These are phyloP conservation scores for Rhineura floridana DNA, from an alignment of 2,113 vertebrate species.

Conservation along the genomic window DNA sequence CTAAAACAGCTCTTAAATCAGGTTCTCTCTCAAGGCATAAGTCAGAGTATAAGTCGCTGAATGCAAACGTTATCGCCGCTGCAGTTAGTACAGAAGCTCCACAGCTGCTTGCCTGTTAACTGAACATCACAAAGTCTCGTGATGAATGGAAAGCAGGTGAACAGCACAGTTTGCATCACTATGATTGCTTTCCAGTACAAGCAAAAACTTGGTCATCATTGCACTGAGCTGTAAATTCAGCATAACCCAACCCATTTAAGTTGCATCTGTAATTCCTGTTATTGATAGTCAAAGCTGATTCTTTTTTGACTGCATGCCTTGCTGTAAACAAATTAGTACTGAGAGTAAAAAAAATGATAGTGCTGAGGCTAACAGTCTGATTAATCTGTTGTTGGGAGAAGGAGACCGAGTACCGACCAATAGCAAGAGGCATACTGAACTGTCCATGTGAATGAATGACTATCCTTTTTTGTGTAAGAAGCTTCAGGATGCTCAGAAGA, in stretches of 20 bases:
- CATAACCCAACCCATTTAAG: neutral
- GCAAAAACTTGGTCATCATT: neutral
- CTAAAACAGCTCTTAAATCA: too few relatives aligned
- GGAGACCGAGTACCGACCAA: neutral
- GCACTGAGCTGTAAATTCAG: neutral
- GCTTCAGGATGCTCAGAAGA: neutral
- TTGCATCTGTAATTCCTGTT: neutral
- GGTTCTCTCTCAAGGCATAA: neutral
- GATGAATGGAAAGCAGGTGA: neutral
- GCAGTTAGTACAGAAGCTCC: neutral
- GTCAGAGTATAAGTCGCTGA: neutral
- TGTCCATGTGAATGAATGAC: neutral
- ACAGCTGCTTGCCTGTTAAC: neutral
- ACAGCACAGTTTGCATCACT: neutral
- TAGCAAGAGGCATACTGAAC: neutral
- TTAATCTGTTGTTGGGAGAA: neutral
- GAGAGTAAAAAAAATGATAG: neutral
- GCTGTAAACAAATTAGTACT: neutral
- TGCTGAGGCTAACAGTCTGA: neutral
- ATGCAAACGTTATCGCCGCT: neutral
- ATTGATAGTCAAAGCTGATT: slow-evolving; percentile 16
- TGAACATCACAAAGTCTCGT: neutral
- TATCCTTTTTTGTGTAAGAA: neutral
- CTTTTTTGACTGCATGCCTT: neutral
- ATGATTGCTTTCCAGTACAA: slow-evolving; percentile 4